These are phyloP conservation scores for Ommatoiulus sabulosus DNA, from an alignment of 2,888 invertebrate species.

Conservation along the genomic window DNA sequence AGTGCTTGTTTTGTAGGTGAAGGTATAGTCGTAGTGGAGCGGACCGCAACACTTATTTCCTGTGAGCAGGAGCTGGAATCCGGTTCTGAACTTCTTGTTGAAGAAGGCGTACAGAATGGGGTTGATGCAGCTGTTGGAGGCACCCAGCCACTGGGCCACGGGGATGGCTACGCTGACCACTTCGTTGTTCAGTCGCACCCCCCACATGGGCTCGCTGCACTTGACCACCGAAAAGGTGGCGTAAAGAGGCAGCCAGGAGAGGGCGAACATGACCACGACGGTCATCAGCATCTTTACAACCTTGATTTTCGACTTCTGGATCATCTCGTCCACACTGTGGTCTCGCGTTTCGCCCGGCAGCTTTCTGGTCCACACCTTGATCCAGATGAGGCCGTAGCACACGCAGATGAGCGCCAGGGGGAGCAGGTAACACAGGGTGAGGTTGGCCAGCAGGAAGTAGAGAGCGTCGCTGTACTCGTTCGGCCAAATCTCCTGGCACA, in stretches of 20 bases:
- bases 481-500: conserved; percentile 63
- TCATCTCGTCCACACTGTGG: conserved; percentile 64
- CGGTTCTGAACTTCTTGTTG: conserved; percentile 65
- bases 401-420: conserved; percentile 62
- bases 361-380: conserved; percentile 67
- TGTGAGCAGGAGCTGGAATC: conserved; percentile 62
- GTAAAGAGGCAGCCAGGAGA: conserved; percentile 93
- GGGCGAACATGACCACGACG: conserved; percentile 89
- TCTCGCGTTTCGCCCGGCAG: conserved; percentile 69
- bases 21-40: conserved; percentile 53
- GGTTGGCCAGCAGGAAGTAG: conserved; percentile 62
- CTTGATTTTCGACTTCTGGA: conserved; percentile 69
- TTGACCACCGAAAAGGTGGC: conserved; percentile 89
- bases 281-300: conserved; percentile 95
- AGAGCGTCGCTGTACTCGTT: conserved; percentile 45
- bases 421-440: conserved; percentile 62
- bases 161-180: conserved; percentile 69
- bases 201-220: conserved; percentile 59
- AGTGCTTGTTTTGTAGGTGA: conserved; percentile 53
- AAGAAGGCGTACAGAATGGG: conserved; percentile 67
- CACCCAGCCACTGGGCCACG: conserved; percentile 64
- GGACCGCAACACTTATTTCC: conserved; percentile 65
- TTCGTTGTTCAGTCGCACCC: conserved; percentile 78
- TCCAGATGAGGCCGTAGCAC: conserved; percentile 63
- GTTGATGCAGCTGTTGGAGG: conserved; percentile 67